Evolutionary conservation across 2,797 vertebrate species (phyloP).

Genomic region (Cossypha polioptera): DNA sequence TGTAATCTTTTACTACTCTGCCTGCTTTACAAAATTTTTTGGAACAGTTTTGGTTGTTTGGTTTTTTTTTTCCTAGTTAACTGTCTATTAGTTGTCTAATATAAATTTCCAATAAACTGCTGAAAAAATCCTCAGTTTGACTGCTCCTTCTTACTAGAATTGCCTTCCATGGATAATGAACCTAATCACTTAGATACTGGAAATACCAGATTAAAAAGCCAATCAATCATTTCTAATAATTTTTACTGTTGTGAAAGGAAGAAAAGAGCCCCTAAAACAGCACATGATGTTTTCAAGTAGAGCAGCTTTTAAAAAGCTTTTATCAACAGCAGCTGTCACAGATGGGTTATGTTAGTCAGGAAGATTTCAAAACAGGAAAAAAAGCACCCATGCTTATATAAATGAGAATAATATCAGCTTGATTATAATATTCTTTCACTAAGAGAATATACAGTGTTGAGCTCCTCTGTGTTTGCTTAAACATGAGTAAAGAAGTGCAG

Average conservation of each 20-base stretch:
- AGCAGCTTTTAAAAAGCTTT: slow-evolving; percentile 20
- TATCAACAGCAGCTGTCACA: slow-evolving; percentile 63
- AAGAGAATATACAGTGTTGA: background rate
- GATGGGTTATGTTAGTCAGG: slow-evolving; percentile 55
- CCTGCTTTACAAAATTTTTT: background rate
- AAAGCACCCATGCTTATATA: background rate
- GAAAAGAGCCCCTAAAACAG: background rate
- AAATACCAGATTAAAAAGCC: background rate
- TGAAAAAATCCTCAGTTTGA: background rate
- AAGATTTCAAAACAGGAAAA: slow-evolving; percentile 25
- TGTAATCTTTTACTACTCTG: background rate
- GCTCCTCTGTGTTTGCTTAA: background rate
- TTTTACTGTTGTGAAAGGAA: background rate
- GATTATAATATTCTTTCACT: background rate
- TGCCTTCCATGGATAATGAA: background rate
- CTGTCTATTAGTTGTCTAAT: background rate
- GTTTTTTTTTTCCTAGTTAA: background rate
- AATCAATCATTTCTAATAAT: background rate
- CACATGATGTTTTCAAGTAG: background rate
- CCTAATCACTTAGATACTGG: background rate
- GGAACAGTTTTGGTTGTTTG: background rate
- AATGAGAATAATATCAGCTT: slow-evolving; percentile 36
- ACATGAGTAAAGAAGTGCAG: background rate
- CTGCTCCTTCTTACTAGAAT: background rate
- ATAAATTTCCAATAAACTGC: background rate